Percentiles rank a stretch among this genome's conserved stretches.
phyloP scores from a whole-genome alignment of 1,140 invertebrate genomes.

The Cherax destructor region DNA sequence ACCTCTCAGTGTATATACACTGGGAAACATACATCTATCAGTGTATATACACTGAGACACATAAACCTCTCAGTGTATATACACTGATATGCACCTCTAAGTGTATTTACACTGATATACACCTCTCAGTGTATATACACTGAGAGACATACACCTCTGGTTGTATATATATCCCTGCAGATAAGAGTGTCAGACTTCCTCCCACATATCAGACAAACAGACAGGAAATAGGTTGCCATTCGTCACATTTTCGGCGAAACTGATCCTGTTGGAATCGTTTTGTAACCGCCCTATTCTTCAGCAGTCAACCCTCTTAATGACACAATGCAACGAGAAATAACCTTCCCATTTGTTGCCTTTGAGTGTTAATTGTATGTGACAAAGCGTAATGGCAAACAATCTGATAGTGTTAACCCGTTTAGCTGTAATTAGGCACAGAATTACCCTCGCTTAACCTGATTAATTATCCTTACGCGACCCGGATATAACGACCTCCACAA shows the following conservation, averaged over 20 bases:
- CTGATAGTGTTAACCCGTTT: conserved; percentile 16
- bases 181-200: neutral
- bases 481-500: neutral
- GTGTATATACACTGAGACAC: too few relatives aligned
- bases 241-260: neutral
- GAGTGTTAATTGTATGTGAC: conserved; percentile 15
- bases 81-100: too few relatives aligned
- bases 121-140: too few relatives aligned
- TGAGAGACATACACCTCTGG: too few relatives aligned
- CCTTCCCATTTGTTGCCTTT: conserved; percentile 5
- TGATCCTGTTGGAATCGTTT: conserved; percentile 7
- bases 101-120: too few relatives aligned
- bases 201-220: neutral
- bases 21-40: too few relatives aligned
- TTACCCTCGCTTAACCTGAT: conserved; percentile 11
- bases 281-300: neutral
- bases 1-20: too few relatives aligned
- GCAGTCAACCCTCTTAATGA: neutral
- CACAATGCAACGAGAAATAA: neutral
- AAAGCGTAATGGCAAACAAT: neutral
- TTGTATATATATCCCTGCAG: too few relatives aligned
- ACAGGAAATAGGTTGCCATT: conserved; percentile 8
- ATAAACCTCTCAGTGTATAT: too few relatives aligned
- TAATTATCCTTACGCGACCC: neutral
- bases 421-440: neutral